Percentiles rank a stretch among this genome's conserved stretches.
Conservation (phyloP, 1,140 invertebrate genomes). For the Lutraria rhynchaena region DNA sequence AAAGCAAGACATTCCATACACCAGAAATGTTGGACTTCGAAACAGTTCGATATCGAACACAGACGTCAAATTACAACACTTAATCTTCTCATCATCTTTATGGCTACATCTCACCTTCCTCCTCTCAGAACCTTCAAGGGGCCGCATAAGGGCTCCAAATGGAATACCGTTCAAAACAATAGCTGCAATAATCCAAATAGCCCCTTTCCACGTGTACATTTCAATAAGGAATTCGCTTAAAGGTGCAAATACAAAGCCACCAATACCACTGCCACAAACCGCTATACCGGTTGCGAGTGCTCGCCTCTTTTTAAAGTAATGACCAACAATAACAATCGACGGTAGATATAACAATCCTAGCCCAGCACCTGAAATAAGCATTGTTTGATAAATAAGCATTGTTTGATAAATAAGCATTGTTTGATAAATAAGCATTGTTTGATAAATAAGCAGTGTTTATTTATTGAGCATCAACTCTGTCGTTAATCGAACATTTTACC, state of each 20-base stretch:
- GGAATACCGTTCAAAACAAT: constrained; percentile 90
- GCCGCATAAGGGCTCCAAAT: constrained; percentile 90
- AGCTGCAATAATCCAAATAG: constrained; percentile 88
- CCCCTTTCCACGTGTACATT: constrained; percentile 87
- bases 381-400: too few species aligned
- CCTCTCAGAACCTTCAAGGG: constrained; percentile 82
- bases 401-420: too few species aligned
- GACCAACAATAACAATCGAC: constrained; percentile 97
- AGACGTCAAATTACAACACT: constrained; percentile 36
- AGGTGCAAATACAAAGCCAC: constrained; percentile 88
- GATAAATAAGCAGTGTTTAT: too few species aligned
- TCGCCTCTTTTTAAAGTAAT: constrained; percentile 98
- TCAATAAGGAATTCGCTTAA: constrained; percentile 86
- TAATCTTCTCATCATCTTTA: background rate
- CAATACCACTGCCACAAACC: constrained; percentile 97
- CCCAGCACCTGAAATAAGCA: constrained; percentile 84
- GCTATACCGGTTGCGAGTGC: constrained; percentile 98
- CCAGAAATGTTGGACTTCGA: constrained; percentile 92
- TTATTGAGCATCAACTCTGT: too few species aligned
- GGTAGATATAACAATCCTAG: constrained; percentile 99
- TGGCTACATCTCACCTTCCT: constrained; percentile 14
- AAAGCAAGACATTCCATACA: constrained; percentile 94
- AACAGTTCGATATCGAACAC: constrained; percentile 86
- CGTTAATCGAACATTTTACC: too few species aligned
- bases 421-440: too few species aligned